A percentile compares a stretch with the other conserved stretches of the same genome.
phyloP scores from a whole-genome alignment of 2,113 vertebrate species.

The Sylvilagus bachmani region DNA sequence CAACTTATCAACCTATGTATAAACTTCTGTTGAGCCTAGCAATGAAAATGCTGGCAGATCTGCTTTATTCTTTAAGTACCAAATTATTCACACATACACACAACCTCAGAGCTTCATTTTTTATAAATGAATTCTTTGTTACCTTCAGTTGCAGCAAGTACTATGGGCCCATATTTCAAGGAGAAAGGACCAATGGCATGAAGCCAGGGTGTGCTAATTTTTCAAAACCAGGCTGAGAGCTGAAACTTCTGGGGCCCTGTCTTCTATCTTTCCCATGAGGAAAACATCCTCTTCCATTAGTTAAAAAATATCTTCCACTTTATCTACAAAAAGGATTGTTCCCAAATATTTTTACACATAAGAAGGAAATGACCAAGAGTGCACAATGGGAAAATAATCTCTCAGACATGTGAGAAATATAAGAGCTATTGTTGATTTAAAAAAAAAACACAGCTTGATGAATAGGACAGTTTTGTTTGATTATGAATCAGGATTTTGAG shows the following conservation, averaged over 20 bases:
- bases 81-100: constrained; percentile 2
- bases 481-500: constrained; percentile 62
- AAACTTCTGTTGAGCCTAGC: background rate
- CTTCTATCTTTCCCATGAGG: background rate
- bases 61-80: constrained; percentile 39
- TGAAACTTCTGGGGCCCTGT: constrained; percentile 6
- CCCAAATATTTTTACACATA: constrained; percentile 55
- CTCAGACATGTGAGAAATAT: constrained; percentile 54
- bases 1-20: background rate
- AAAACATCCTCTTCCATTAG: constrained; percentile 51
- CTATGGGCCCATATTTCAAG: constrained; percentile 48
- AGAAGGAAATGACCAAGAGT: constrained; percentile 60
- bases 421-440: constrained; percentile 5
- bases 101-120: constrained; percentile 2
- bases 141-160: constrained; percentile 47
- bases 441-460: constrained; percentile 14
- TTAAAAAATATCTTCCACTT: constrained; percentile 36
- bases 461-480: constrained; percentile 55
- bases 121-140: constrained; percentile 61
- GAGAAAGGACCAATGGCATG: background rate
- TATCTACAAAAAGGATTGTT: constrained; percentile 53
- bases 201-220: constrained; percentile 46
- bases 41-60: constrained; percentile 33
- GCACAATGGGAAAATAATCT: constrained; percentile 62
- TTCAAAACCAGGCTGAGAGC: constrained; percentile 9